Evolutionary conservation across 1,140 invertebrate species (phyloP), one percentile per base, ranked within the genome.

Genomic region (Cydia strobilella): DNA sequence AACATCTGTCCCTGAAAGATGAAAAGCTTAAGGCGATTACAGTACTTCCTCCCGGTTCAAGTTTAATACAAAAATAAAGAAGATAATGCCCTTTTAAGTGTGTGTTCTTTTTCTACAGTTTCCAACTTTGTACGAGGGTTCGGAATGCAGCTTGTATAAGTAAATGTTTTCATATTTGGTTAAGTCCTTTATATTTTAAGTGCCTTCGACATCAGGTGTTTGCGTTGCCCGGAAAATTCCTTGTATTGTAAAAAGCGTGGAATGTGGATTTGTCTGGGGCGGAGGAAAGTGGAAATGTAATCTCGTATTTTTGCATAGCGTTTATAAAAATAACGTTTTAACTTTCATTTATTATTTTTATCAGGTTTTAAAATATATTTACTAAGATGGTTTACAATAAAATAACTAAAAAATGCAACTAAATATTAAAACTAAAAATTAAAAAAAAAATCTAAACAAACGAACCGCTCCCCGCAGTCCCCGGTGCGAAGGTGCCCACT

Each of bases 1-100:
- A 85, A 87, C 90, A 90, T 87, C 83, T 91, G 90, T 81, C 82
- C 66, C 78, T 86, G 86, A 89, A 88, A 85, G 89, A 88, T 89
- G 89, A 86, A 90, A 90, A 87, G 87, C 89, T 90, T 90, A 90
- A 91, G 88, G 86, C 88, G 90, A 91, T 91, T 91, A 90, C 85
- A 88, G 80, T 81, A 86, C 82, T 86, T 79, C 82, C 83, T 84
- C 83, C 74, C 82, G 71, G 77, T 87, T 85, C 82, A 85, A 86
- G 78, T 91, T 91, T 90, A 89, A 91, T 90, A 89, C 86, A 89
- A 89, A 89, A 91, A 89, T 87, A 85, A 65, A 91, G 85, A 85
- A 87, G 81, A 86, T 88, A 89, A 90, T 90, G 84, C 82, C 77
- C 77, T 85, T 89, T 86, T 89, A 83, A 88, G 82, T 84, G 82